These are phyloP conservation scores for Chloroclysta siterata DNA, from an alignment of 2,888 invertebrate genomes.

Conservation along the genomic window DNA sequence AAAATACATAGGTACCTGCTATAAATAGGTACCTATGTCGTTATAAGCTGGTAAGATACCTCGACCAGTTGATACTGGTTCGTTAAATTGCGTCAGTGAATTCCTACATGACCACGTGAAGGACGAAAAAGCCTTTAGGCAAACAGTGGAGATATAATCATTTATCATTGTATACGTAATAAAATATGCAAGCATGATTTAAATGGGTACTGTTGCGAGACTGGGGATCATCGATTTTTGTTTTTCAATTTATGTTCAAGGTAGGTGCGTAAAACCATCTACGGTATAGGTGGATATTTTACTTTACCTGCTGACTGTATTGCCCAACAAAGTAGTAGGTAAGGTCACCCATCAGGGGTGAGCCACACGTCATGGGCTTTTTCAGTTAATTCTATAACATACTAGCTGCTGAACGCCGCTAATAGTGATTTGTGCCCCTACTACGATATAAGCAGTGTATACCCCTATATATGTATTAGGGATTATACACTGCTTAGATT, in stretches of 20 bases:
- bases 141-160: conserved; percentile 22
- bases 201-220: conserved; percentile 21
- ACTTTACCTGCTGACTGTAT: conserved; percentile 3
- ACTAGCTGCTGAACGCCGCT: too few species aligned
- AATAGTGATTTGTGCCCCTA: too few species aligned
- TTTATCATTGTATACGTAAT: conserved; percentile 15
- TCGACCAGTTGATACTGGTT: conserved; percentile 19
- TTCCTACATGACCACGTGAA: conserved; percentile 36
- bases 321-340: too few species aligned
- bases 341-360: too few species aligned
- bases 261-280: conserved; percentile 5
- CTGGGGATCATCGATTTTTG: conserved; percentile 9
- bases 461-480: too few species aligned
- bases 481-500: too few species aligned
- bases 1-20: conserved; percentile 5
- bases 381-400: too few species aligned
- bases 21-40: conserved; percentile 7
- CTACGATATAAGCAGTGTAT: too few species aligned
- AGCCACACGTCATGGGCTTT: too few species aligned
- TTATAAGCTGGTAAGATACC: conserved; percentile 8
- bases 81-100: conserved; percentile 37
- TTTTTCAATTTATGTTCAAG: conserved; percentile 13
- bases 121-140: conserved; percentile 38
- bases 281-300: background rate
- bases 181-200: conserved; percentile 13